phyloP scores from a whole-genome alignment of 1,140 invertebrate species.

The Pissodes strobi region DNA sequence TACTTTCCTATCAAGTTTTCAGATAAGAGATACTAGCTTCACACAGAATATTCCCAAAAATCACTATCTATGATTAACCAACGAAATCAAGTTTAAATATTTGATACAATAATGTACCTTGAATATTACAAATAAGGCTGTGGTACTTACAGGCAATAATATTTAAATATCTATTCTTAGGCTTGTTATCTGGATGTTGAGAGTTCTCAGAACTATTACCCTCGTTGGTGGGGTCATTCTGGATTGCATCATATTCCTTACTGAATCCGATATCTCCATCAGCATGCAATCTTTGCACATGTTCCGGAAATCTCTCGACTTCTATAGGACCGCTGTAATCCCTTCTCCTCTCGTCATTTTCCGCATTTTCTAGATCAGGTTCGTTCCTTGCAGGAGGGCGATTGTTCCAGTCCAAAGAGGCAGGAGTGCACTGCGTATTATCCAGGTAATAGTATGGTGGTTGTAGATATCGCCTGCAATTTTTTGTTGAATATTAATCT shows the following conservation, averaged over 20 bases:
- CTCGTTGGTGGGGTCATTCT: conserved; percentile 70
- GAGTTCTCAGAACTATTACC: conserved; percentile 84
- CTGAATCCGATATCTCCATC: conserved; percentile 83
- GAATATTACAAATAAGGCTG: too few relatives aligned
- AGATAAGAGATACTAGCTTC: too few relatives aligned
- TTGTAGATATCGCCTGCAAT: conserved; percentile 76
- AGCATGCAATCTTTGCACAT: conserved; percentile 82
- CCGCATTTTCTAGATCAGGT: conserved; percentile 38
- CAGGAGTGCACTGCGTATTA: conserved; percentile 66
- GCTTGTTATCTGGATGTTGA: conserved; percentile 87
- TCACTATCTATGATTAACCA: too few relatives aligned
- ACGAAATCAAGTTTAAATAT: too few relatives aligned
- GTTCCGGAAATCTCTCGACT: conserved; percentile 75
- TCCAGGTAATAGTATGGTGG: conserved; percentile 84
- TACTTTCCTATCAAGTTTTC: too few relatives aligned
- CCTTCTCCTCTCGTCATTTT: conserved; percentile 8
- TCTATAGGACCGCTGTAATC: conserved; percentile 63
- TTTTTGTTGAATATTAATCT: too few relatives aligned
- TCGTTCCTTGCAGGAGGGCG: conserved; percentile 42
- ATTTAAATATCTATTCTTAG: conserved; percentile 93
- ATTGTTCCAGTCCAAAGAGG: conserved; percentile 60
- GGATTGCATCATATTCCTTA: conserved; percentile 89
- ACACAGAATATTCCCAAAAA: too few relatives aligned
- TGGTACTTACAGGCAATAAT: conserved; percentile 92
- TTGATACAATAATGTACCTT: too few relatives aligned